phyloP scores from a whole-genome alignment of 2,888 invertebrate genomes.

The Aphodius granarius region DNA sequence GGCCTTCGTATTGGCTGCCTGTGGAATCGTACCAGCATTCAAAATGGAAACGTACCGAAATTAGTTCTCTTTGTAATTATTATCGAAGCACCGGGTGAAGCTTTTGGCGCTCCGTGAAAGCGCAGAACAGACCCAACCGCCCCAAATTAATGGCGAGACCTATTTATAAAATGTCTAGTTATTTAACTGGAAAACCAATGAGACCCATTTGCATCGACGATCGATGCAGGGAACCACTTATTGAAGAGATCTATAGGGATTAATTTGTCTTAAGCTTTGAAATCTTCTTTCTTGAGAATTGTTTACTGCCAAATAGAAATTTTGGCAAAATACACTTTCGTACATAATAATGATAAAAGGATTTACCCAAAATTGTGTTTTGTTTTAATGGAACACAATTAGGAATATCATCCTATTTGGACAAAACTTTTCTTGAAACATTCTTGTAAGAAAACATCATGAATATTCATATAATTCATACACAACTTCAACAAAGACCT shows the following conservation, averaged over 20 bases:
- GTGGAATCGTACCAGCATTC: background rate
- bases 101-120: background rate
- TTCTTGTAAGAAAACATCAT: no score
- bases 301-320: no score
- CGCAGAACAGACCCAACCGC: background rate
- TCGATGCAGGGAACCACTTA: background rate
- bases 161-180: background rate
- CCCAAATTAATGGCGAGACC: background rate
- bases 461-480: no score
- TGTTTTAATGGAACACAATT: no score
- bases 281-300: no score
- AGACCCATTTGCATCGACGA: background rate
- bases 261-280: background rate
- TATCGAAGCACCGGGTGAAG: background rate
- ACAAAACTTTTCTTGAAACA: no score
- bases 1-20: background rate
- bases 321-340: no score
- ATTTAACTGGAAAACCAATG: background rate
- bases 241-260: background rate
- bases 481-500: background rate
- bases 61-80: background rate
- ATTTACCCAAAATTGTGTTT: no score
- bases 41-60: background rate
- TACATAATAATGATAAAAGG: no score
- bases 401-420: no score